Evolutionary conservation across 2,113 vertebrate species (phyloP).

Genomic region (Tupaia tana): DNA sequence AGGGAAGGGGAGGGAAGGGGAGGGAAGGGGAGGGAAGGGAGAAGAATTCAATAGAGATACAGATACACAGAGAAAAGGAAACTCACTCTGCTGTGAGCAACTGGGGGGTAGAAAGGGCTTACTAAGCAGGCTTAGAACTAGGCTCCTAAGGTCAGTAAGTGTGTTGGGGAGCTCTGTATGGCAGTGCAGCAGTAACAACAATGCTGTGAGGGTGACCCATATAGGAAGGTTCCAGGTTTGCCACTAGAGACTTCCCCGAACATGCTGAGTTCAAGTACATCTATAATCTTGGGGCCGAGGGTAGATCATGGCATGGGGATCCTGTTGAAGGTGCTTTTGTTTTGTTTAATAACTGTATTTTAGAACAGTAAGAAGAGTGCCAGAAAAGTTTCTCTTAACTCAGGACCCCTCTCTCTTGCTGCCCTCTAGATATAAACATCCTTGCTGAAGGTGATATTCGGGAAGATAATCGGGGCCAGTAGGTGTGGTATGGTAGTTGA

Average conservation of each 20-base stretch:
- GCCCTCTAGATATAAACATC: background rate
- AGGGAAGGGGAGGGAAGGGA: too few species aligned
- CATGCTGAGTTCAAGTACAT: too few species aligned
- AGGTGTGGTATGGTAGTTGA: too few species aligned
- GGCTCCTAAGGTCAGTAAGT: background rate
- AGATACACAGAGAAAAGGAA: background rate
- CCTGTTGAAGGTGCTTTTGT: background rate
- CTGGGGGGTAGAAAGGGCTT: background rate
- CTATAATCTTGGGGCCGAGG: too few species aligned
- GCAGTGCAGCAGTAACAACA: too few species aligned
- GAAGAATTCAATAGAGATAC: background rate
- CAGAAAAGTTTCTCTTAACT: background rate
- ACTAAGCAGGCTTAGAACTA: background rate
- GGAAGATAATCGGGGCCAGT: too few species aligned
- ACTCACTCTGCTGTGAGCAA: background rate
- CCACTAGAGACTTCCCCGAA: too few species aligned
- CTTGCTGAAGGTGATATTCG: background rate
- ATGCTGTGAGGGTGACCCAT: too few species aligned
- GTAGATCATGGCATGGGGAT: too few species aligned
- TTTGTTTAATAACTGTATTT: background rate
- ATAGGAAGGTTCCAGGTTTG: too few species aligned
- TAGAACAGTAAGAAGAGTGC: background rate
- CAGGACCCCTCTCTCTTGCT: background rate
- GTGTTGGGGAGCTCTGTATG: background rate
- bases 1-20: too few species aligned